Conservation (phyloP, 2,113 vertebrate species). For the Sorex araneus region DNA sequence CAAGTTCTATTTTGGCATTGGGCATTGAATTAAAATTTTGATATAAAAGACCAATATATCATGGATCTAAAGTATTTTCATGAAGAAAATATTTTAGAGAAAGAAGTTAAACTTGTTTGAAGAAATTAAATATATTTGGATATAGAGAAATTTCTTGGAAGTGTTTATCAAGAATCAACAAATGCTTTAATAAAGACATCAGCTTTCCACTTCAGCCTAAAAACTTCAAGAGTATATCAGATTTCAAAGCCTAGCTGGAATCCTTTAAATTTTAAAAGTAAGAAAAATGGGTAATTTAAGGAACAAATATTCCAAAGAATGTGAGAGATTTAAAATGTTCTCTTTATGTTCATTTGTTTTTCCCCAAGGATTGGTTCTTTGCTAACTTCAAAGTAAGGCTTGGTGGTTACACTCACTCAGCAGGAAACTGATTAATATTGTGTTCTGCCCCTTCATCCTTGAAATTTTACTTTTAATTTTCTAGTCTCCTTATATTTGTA, state of each 20-base stretch:
- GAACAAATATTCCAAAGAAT: slow-evolving; percentile 69
- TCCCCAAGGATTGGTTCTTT: slow-evolving; percentile 59
- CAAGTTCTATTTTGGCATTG: not conserved
- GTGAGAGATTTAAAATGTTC: slow-evolving; percentile 67
- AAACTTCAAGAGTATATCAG: slow-evolving; percentile 67
- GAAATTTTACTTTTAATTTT: slow-evolving; percentile 77
- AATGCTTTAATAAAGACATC: slow-evolving; percentile 47
- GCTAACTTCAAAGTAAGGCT: slow-evolving; percentile 75
- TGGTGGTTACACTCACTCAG: slow-evolving; percentile 58
- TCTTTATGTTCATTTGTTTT: slow-evolving; percentile 62
- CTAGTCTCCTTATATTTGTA: slow-evolving; percentile 76
- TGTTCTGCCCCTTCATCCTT: slow-evolving; percentile 70
- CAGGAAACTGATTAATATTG: slow-evolving; percentile 77
- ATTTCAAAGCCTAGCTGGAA: slow-evolving; percentile 75
- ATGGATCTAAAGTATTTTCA: not conserved
- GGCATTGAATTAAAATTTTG: not conserved
- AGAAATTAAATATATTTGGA: slow-evolving; percentile 9
- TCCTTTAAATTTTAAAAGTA: slow-evolving; percentile 68
- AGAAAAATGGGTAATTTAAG: slow-evolving; percentile 74
- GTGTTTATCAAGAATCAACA: slow-evolving; percentile 60
- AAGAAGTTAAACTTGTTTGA: not conserved
- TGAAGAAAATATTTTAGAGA: not conserved
- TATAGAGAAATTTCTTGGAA: not conserved
- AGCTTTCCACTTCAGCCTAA: slow-evolving; percentile 19
- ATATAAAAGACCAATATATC: not conserved